A percentile compares a stretch with the other conserved stretches of the same genome.
phyloP scores from a whole-genome alignment of 1,140 invertebrate species.

The Drosophila funebris region DNA sequence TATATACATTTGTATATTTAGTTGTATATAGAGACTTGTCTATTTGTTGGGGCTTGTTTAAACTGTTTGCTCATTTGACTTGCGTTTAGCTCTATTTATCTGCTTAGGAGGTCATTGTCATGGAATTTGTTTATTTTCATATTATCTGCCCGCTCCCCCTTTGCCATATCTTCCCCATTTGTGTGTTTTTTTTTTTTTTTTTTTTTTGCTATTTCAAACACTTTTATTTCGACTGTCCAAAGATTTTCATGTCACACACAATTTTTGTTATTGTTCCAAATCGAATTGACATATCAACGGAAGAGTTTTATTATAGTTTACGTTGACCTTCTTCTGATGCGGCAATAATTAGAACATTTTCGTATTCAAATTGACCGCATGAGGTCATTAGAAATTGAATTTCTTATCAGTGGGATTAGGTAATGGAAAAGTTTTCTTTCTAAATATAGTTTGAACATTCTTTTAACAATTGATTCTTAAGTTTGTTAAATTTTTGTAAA shows the following conservation, averaged over 20 bases:
- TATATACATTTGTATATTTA: slow-evolving; percentile 16
- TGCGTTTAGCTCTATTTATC: slow-evolving; percentile 61
- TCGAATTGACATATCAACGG: neutral
- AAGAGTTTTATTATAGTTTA: neutral
- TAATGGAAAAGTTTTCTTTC: neutral
- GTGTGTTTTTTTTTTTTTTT: too few species aligned
- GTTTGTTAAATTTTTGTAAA: too few species aligned
- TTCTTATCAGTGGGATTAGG: neutral
- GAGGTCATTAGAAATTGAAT: neutral
- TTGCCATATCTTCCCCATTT: neutral
- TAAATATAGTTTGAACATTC: too few species aligned
- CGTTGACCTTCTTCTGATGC: neutral
- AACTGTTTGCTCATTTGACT: slow-evolving; percentile 68
- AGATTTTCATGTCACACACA: slow-evolving; percentile 18
- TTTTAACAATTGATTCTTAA: too few species aligned
- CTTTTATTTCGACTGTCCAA: neutral
- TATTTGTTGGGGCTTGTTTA: slow-evolving; percentile 24
- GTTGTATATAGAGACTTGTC: neutral
- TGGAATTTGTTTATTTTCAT: slow-evolving; percentile 53
- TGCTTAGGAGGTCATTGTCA: slow-evolving; percentile 74
- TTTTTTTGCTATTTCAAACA: neutral
- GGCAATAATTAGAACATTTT: neutral
- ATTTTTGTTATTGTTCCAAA: neutral
- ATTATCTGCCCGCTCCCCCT: neutral
- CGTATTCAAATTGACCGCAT: neutral